A percentile compares a stretch with the other conserved stretches of the same genome.
These are phyloP conservation scores for Vidua chalybeata DNA, from an alignment of 2,113 vertebrate genomes.

Conservation along the genomic window DNA sequence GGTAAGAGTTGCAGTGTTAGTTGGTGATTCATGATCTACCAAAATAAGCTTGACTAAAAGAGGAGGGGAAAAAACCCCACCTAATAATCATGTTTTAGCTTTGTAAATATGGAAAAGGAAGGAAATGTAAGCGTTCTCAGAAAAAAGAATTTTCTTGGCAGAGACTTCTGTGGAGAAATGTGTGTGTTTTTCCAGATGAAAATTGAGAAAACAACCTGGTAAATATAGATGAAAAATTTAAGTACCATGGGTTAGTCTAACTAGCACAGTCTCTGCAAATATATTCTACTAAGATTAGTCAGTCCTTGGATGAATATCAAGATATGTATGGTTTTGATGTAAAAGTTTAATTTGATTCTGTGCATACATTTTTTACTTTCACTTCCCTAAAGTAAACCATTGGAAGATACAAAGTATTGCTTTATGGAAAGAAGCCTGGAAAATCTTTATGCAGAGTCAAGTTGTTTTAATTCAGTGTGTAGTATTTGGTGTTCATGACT, in stretches of 20 bases:
- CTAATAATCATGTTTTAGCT: neutral
- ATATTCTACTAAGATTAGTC: neutral
- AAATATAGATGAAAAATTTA: neutral
- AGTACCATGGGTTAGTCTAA: neutral
- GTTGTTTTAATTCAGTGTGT: neutral
- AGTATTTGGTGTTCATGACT: neutral
- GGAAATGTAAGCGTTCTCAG: neutral
- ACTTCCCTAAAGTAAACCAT: neutral
- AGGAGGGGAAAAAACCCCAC: fast-evolving
- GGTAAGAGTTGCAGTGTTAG: neutral
- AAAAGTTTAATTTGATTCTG: conserved; percentile 6
- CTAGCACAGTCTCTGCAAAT: neutral
- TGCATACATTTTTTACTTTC: neutral
- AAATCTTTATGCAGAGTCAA: neutral
- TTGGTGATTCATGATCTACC: conserved; percentile 30
- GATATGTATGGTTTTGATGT: neutral
- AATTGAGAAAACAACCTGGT: neutral
- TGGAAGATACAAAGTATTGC: neutral
- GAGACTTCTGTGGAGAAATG: neutral
- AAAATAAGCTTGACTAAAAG: neutral
- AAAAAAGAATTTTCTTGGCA: neutral
- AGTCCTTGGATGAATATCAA: neutral
- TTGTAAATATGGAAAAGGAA: neutral
- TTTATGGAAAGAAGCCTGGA: neutral
- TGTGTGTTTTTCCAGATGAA: neutral